These are phyloP conservation scores for Heliconius hortense DNA, from an alignment of 2,888 invertebrate species.

Conservation along the genomic window DNA sequence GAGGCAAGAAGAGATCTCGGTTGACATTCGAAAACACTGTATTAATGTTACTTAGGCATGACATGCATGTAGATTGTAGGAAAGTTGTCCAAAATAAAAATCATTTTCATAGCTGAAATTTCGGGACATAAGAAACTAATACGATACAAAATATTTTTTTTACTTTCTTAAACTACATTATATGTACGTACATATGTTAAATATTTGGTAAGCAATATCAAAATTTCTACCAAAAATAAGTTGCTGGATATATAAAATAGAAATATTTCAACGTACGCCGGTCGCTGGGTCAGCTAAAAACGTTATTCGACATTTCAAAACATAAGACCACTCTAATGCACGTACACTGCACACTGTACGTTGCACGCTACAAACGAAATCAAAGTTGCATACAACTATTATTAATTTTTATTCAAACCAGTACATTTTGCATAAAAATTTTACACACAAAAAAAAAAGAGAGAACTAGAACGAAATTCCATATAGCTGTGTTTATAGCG, in stretches of 20 bases:
- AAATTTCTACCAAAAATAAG: not conserved
- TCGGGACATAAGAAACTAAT: too few relatives aligned
- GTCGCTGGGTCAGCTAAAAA: not conserved
- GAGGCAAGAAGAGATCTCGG: too few relatives aligned
- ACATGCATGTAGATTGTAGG: too few relatives aligned
- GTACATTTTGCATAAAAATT: slow-evolving; percentile 21
- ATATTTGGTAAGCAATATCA: not conserved
- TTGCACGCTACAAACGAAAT: slow-evolving; percentile 11
- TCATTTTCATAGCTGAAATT: too few relatives aligned
- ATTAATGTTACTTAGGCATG: too few relatives aligned
- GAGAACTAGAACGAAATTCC: slow-evolving; percentile 15
- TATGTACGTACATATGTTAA: too few relatives aligned
- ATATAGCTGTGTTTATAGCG: slow-evolving; percentile 20
- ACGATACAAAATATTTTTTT: not conserved
- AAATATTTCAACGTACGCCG: not conserved
- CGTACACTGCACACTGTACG: not conserved
- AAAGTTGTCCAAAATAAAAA: too few relatives aligned
- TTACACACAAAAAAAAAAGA: slow-evolving; percentile 5
- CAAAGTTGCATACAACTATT: slow-evolving; percentile 19
- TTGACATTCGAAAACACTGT: too few relatives aligned
- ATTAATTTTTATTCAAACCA: slow-evolving; percentile 25
- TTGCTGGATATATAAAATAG: not conserved
- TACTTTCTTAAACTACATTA: not conserved
- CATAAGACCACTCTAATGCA: slow-evolving; percentile 5
- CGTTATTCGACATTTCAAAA: slow-evolving; percentile 12